phyloP scores from a whole-genome alignment of 1,140 invertebrate species.

The Musca vetustissima region DNA sequence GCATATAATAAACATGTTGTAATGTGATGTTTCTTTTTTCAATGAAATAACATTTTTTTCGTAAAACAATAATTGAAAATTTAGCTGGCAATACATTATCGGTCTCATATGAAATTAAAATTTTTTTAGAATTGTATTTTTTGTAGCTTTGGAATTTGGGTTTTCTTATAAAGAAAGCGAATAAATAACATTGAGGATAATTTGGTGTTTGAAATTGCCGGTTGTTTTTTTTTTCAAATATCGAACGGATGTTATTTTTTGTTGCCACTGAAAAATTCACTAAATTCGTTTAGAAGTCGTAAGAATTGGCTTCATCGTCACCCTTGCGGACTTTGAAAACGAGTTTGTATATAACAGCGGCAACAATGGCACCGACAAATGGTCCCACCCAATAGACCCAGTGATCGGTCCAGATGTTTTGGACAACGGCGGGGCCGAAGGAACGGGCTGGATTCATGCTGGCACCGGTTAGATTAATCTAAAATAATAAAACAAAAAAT shows the following conservation, averaged over 20 bases:
- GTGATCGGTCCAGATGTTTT: conserved; percentile 73
- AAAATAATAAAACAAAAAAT: conserved; percentile 8
- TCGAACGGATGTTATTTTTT: not conserved
- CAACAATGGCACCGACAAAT: conserved; percentile 71
- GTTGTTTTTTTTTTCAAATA: not conserved
- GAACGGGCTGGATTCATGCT: conserved; percentile 90
- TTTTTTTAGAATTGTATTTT: too few species aligned
- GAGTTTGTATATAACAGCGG: conserved; percentile 75
- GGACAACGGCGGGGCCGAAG: conserved; percentile 81
- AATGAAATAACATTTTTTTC: too few species aligned
- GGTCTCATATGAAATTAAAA: too few species aligned
- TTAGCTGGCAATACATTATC: too few species aligned
- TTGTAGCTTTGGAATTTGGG: too few species aligned
- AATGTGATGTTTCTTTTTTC: too few species aligned
- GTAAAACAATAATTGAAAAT: too few species aligned
- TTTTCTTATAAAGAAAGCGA: conserved; percentile 9
- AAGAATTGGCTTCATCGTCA: conserved; percentile 65
- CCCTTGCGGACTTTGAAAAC: conserved; percentile 67
- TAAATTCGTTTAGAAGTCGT: conserved; percentile 62
- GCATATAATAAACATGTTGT: too few species aligned
- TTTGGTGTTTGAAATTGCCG: not conserved
- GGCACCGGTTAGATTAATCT: conserved; percentile 70
- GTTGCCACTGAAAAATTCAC: not conserved
- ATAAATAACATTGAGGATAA: conserved; percentile 5
- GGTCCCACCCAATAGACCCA: conserved; percentile 94